Base-by-base conservation (phyloP, 2,113 vertebrate genomes). In the Cyanocitta stelleri region DNA sequence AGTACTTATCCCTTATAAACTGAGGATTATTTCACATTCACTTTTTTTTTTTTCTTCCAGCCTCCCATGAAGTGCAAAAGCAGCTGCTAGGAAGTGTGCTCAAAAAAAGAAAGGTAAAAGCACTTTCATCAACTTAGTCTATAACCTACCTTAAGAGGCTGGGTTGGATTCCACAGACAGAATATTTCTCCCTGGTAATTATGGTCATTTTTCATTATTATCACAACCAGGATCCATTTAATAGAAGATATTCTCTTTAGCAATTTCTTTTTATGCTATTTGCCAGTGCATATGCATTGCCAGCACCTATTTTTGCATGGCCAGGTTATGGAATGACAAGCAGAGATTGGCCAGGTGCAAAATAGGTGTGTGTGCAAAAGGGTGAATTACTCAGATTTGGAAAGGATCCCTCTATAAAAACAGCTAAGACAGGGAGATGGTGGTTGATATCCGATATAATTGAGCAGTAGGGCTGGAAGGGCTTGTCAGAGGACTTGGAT, bases 131-230 rank as follows among this genome's bases (percentile, higher is more conserved):
- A 49, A 18, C 63, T 87, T 73, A 62, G 15, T 72, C 51, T 74
- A 10, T 66, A 72, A 87, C 51, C 44, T 54, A 4, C n/a, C 24
- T 90, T 79, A 86, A 91, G 89, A 91, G 35, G 41, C 39, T 84
- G 52, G 13, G 8, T 80, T 56, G 61, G 92, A 81, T 94, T 80
- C 56, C 33, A 61, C 26, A 66, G 71, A 16, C 63, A 61, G 79
- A 84, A 18, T 71, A 44, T 74, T 84, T 93, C 63, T 77, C 16
- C n/a, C 23, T 35, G 32, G 16, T 81, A 80, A 90, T 95, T 77
- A 67, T 35, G 56, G 85, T 81, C 6, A 39, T 88, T 96, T 93
- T 88, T 71, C 39, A 43, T 85, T 85, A 78, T 92, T 95, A 79
- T 83, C 46, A 80, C 71, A 82, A 82, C 14, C 52, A 43, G 44